Conservation (phyloP, 1,140 invertebrate genomes). For the Papilio machaon region DNA sequence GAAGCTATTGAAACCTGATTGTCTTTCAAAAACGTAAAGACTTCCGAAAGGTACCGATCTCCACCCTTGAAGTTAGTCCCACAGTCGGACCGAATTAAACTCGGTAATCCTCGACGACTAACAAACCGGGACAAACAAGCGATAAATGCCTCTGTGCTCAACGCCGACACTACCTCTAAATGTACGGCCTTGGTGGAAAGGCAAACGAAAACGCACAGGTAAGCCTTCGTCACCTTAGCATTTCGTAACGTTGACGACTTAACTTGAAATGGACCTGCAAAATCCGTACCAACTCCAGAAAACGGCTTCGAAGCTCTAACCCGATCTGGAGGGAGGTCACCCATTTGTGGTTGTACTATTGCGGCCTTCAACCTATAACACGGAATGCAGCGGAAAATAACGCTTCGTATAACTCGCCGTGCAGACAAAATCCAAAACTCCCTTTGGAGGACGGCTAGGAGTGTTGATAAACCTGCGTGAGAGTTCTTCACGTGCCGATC, state of each 20-base stretch:
- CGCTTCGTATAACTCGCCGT: conserved; percentile 25
- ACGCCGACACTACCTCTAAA: conserved; percentile 33
- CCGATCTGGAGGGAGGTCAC: too few relatives aligned
- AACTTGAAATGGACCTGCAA: conserved; percentile 31
- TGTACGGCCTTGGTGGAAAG: conserved; percentile 41
- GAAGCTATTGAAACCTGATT: conserved; percentile 5
- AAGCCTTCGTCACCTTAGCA: conserved; percentile 33
- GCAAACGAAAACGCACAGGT: conserved; percentile 37
- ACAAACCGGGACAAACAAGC: conserved; percentile 36
- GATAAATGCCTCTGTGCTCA: conserved; percentile 37
- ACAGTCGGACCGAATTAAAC: conserved; percentile 38
- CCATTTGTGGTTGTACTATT: conserved; percentile 36
- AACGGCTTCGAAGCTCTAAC: too few relatives aligned
- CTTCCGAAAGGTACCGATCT: conserved; percentile 29
- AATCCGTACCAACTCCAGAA: conserved; percentile 41
- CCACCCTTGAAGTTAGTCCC: conserved; percentile 29
- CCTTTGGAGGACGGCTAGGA: conserved; percentile 32
- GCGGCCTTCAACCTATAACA: conserved; percentile 38
- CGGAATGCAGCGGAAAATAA: conserved; percentile 36
- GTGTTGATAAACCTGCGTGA: conserved; percentile 31
- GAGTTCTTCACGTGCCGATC: conserved; percentile 39
- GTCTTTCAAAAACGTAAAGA: conserved; percentile 26
- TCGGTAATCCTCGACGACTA: conserved; percentile 36
- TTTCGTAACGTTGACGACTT: conserved; percentile 15
- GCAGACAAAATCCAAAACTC: conserved; percentile 44